phyloP scores from a whole-genome alignment of 2,888 invertebrate genomes.

The Coleophora flavipennella region DNA sequence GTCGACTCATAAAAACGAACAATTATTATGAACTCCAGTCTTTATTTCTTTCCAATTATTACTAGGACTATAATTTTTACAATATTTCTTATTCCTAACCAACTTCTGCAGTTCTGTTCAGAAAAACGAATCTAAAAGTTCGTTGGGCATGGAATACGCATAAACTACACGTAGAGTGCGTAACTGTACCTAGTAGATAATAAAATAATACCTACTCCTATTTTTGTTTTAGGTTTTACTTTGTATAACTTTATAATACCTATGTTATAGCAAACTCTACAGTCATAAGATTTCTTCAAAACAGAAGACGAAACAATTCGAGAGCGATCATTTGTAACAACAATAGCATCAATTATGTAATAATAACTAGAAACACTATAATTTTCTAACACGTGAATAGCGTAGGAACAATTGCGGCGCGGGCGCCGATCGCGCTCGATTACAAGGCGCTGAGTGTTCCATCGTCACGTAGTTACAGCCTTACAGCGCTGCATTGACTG shows the following conservation, averaged over 20 bases:
- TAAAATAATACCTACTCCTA: no score
- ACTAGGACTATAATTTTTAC: constrained; percentile 32
- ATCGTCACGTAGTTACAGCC: constrained; percentile 56
- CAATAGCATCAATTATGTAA: constrained; percentile 67
- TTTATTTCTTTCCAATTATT: constrained; percentile 46
- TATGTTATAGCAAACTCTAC: no score
- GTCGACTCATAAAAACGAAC: constrained; percentile 49
- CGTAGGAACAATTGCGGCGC: constrained; percentile 17
- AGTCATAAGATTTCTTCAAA: constrained; percentile 11
- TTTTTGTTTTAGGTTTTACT: no score
- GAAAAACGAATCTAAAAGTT: no score
- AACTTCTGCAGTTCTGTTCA: no score
- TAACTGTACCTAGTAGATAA: no score
- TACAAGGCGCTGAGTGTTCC: constrained; percentile 57
- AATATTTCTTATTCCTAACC: constrained; percentile 35
- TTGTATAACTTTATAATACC: no score
- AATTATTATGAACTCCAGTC: constrained; percentile 47
- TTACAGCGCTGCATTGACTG: constrained; percentile 13
- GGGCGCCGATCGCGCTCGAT: constrained; percentile 41
- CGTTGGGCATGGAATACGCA: no score
- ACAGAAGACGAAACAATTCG: constrained; percentile 33
- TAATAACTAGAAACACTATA: constrained; percentile 57
- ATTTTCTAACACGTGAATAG: constrained; percentile 59
- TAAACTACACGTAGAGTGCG: no score
- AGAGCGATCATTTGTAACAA: constrained; percentile 36